Base-by-base conservation (phyloP, 2,888 invertebrate species). In the Clitarchus hookeri region DNA sequence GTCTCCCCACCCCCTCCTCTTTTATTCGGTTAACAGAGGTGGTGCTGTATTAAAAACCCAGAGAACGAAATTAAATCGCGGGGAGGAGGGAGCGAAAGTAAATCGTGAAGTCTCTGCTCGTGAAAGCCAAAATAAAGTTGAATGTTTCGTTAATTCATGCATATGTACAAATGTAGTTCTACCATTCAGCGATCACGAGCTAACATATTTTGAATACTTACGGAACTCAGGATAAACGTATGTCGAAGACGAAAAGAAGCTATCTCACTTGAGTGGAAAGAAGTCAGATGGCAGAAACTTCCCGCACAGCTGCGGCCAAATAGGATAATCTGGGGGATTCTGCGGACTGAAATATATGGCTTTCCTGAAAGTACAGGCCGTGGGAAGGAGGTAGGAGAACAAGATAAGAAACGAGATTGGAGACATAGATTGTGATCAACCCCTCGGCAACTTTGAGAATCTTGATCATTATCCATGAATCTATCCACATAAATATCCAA, bases 371-470 rank as follows among this genome's bases (percentile, higher is more conserved):
- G 19, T 19, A 53, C 36, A 3, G 36, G 53, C 53, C 19, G 8
- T 6, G 65, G 13, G 23, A 19, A 23, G n/a, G 65, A 19, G 65
- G 65, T 2, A 65, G 65, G n/a, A 23, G 65, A 65, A 65, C 23
- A 6, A n/a, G 65, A n/a, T 19, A 65, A 65, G 65, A n/a, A 65
- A 65, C 65, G 19, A 65, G 65, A 65, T 65, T 65, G 65, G 65
- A 65, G 65, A 65, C 65, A 65, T 65, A 65, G 65, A 65, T 65
- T 65, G 65, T 65, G 65, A 65, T 65, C 65, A 65, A 65, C 65
- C 65, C 48, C 65, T 65, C 65, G 65, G 65, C 19, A 23, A 65
- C 65, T 65, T 36, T 65, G 65, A 65, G 65, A 65, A 65, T 65
- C 65, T 65, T 65, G 65, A 65, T 65, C 16, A 65, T 1, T 36